Evolutionary conservation across 1,140 invertebrate species (phyloP), one percentile per base, ranked within the genome.

Genomic region (Pantala flavescens): DNA sequence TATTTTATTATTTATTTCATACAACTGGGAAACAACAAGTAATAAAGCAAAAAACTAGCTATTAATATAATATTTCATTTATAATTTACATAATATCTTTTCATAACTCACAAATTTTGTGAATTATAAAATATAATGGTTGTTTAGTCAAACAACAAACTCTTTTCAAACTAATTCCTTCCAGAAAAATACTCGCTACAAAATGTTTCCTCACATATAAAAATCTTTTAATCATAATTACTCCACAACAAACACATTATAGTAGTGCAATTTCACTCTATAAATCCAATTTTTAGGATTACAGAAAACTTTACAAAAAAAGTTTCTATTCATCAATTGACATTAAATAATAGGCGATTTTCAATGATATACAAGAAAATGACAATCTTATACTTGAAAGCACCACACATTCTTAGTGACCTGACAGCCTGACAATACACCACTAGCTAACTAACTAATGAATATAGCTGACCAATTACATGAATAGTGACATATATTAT

Each of bases 81-180:
- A 63, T 16, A 63, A 63, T 63, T 7, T 63, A 21, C 49, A 63
- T 63, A 63, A 63, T 63, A 63, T 63, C 49, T 21, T 63, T 63
- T 63, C 49, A 63, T 63, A 63, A 63, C 49, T 63, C 49, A 63
- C 49, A 63, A 63, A 63, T 63, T 63, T 63, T 63, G 49, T 63
- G 49, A 63, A 63, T 63, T 63, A 63, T 63, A 63, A 63, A 63
- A 63, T 63, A 63, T 63, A 63, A 63, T 63, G 49, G 49, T 63
- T 63, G 49, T 63, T 63, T 63, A 63, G 49, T 63, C n/a, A 63
- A 63, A 63, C 49, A 63, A 63, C 49, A 63, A 63, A 63, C 49
- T 63, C 49, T 63, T 63, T 12, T 63, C 49, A 16, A 63, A 63
- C 49, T 63, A 63, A 63, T 63, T 63, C 49, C 49, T 63, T 63